These are phyloP conservation scores for Timandra comae DNA, from an alignment of 2,888 invertebrate genomes.

Conservation along the genomic window DNA sequence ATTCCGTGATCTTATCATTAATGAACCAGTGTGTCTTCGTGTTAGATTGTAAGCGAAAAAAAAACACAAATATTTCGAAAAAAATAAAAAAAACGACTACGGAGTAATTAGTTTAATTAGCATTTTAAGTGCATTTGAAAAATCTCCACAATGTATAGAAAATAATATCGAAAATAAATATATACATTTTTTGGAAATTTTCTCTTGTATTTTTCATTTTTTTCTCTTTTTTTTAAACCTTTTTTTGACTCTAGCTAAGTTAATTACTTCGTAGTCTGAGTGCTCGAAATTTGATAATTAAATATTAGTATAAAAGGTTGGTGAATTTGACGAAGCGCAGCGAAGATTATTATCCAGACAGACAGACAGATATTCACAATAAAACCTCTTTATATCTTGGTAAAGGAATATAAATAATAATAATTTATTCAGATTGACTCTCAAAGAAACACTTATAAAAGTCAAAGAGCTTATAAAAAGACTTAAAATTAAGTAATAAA, in stretches of 20 bases:
- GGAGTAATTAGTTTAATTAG: constrained; percentile 1
- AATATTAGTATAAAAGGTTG: not conserved
- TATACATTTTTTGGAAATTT: constrained; percentile 21
- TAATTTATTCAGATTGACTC: too few species aligned
- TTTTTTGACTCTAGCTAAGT: not conserved
- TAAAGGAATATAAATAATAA: too few species aligned
- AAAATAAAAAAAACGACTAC: constrained; percentile 2
- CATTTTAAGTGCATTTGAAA: constrained; percentile 11
- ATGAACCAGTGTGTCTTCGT: constrained; percentile 6
- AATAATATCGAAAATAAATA: too few species aligned
- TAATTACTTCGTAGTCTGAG: constrained; percentile 1
- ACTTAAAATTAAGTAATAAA: too few species aligned
- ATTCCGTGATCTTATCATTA: constrained; percentile 16
- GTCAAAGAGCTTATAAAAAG: too few species aligned
- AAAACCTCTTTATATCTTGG: not conserved
- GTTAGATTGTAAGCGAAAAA: constrained; percentile 11
- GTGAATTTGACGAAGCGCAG: not conserved
- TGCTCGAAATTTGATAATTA: not conserved
- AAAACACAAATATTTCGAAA: constrained; percentile 5
- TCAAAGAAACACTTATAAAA: too few species aligned
- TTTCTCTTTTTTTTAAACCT: not conserved
- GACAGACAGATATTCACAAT: not conserved
- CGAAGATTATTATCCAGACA: too few species aligned
- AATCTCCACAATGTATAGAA: too few species aligned
- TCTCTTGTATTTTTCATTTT: constrained; percentile 8